Base-by-base conservation (phyloP, 2,888 invertebrate genomes). In the Harmothoe impar region DNA sequence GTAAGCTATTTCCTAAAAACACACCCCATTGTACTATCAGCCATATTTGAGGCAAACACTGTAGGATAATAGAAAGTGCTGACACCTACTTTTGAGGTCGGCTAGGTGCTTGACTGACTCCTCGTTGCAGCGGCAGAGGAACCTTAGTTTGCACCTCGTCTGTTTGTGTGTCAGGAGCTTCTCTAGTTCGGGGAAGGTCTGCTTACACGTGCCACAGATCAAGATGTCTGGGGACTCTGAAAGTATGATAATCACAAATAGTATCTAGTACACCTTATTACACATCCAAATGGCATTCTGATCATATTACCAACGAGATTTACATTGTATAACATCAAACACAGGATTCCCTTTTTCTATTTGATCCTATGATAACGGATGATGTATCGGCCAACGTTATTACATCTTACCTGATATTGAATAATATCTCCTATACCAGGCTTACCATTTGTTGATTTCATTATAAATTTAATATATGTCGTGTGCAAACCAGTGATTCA, bases 191-290 rank as follows among this genome's bases (percentile, higher is more conserved):
- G 97, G 97, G 95, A 97, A 97, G 96, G 97, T 97, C 95, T 97
- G 97, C 92, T 97, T 96, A 96, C 97, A 97, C 95, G 97, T 97
- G 89, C 97, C 97, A 95, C 97, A 98, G 93, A 97, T 97, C 93
- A 98, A 96, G 92, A 97, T 97, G 95, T 98, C 97, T 91, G 97
- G 97, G 95, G 85, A 54, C 23, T 90, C 90, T 90, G 90, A 31
- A 90, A 90, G n/a, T n/a, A n/a, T n/a, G n/a, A n/a, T n/a, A n/a
- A n/a, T n/a, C n/a, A n/a, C n/a, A n/a, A n/a, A n/a, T n/a, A n/a
- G 43, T 10, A 85, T n/a, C 17, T 17, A 10, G 35, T 15, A 20
- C 25, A 85, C 17, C 33, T 35, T 20, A 85, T 12, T 85, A 56
- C 15, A 56, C 15, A 17, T 17, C 56, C 15, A 20, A 56, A 56